phyloP scores from a whole-genome alignment of 2,113 vertebrate genomes.

The Noturus placidus region DNA sequence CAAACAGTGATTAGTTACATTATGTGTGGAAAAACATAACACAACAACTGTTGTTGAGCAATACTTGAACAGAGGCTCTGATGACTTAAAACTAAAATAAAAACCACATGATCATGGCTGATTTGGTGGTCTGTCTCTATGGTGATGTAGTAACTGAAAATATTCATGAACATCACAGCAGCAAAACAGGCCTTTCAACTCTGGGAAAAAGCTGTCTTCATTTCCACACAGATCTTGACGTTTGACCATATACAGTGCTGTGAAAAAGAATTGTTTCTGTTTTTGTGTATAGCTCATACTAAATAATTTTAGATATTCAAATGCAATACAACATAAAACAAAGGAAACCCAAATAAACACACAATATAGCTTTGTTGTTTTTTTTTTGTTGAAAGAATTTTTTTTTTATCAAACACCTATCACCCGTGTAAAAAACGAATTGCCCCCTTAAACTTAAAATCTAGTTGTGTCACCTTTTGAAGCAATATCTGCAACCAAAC shows the following conservation, averaged over 20 bases:
- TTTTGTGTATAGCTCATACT: no score
- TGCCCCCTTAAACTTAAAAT: no score
- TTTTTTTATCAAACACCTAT: no score
- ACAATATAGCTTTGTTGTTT: no score
- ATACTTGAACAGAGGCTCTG: not conserved
- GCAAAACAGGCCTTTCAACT: not conserved
- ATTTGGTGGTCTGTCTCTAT: conserved; percentile 36
- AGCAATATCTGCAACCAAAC: no score
- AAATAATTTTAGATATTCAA: no score
- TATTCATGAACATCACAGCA: conserved; percentile 35
- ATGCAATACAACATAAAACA: no score
- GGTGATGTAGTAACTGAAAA: conserved; percentile 46
- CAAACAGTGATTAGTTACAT: not conserved
- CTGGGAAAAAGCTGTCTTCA: not conserved
- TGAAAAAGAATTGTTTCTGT: no score
- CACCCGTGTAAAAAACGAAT: no score
- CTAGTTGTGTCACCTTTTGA: no score
- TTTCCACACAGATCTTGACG: not conserved
- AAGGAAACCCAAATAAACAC: no score
- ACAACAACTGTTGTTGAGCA: not conserved
- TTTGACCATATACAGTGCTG: not conserved
- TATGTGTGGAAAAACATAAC: not conserved
- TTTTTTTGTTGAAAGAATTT: no score
- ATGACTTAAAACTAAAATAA: not conserved
- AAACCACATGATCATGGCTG: not conserved